Base-by-base conservation (phyloP, 2,888 invertebrate species). In the Synergus laeviventris region DNA sequence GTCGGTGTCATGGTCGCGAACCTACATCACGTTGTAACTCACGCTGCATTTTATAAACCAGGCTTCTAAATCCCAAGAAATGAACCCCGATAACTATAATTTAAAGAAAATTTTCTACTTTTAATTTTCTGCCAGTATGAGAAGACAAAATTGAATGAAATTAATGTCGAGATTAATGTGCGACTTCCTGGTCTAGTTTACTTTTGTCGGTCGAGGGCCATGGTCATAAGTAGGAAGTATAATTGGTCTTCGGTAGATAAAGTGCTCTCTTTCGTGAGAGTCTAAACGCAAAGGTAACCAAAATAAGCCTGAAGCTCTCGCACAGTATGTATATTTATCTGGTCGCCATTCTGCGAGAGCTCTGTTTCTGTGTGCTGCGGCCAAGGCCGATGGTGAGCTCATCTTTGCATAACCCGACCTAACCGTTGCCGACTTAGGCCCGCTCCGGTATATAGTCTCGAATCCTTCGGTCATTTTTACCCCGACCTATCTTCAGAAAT, bases 341-440 rank as follows among this genome's bases (percentile, higher is more conserved):
- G 81, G 75, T 76, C 78, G 79, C 78, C 36, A 62, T 39, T 62
- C 24, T 66, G 42, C 45, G 42, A 56, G 59, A 39, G 49, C 24
- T 70, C 16, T 24, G 42, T 14, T 45, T 66, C 66, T 45, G 49
- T 62, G 81, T 76, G 82, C 78, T 79, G 76, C 79, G 81, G 82
- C 83, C 84, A 84, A 84, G 84, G 84, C 80, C 78, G 79, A 73
- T 78, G 82, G 80, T 86, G 85, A 86, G 83, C 81, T 86, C 85
- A 85, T 81, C 81, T 83, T 85, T 85, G 82, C 85, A 84, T 86
- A 86, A 86, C 84, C 84, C 82, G 81, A 83, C 85, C 83, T 79
- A 85, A 86, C 85, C 81, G 80, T 81, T 82, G 83, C 83, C 82
- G 82, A 81, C 81, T 86, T 85, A 82, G 82, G 81, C 83, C 80